A percentile compares a stretch with the other conserved stretches of the same genome.
Conservation (phyloP, 2,888 invertebrate species). For the Ceramica pisi region DNA sequence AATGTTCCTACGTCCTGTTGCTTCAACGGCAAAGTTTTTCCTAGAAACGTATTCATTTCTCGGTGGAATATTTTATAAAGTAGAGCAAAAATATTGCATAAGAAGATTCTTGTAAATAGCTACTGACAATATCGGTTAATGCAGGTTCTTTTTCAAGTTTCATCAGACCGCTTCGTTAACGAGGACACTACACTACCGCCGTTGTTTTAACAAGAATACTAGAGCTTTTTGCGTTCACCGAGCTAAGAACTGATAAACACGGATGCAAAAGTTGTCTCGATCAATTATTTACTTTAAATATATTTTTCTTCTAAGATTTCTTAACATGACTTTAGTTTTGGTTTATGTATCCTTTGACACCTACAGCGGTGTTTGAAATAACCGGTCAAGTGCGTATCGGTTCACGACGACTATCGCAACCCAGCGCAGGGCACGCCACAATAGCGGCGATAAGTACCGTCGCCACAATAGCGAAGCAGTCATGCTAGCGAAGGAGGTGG, state of each 20-base stretch:
- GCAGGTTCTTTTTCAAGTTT: slow-evolving; percentile 48
- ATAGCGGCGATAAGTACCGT: too few relatives aligned
- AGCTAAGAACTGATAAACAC: slow-evolving; percentile 33
- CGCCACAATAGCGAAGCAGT: too few relatives aligned
- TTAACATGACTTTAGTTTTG: background rate
- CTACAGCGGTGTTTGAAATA: background rate
- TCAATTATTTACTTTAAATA: slow-evolving; percentile 13
- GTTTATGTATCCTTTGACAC: background rate
- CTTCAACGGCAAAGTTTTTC: background rate
- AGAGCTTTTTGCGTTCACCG: slow-evolving; percentile 33
- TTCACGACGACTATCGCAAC: too few relatives aligned
- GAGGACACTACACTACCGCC: slow-evolving; percentile 35
- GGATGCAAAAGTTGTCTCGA: slow-evolving; percentile 18
- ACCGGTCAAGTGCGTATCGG: too few relatives aligned
- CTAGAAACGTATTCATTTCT: slow-evolving; percentile 2
- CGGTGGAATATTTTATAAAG: slow-evolving; percentile 19
- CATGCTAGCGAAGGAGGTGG: too few relatives aligned
- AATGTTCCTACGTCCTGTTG: slow-evolving; percentile 3
- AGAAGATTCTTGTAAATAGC: slow-evolving; percentile 24
- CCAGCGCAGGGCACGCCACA: too few relatives aligned
- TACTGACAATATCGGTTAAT: slow-evolving; percentile 52
- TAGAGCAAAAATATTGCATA: slow-evolving; percentile 33
- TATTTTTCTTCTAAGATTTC: background rate
- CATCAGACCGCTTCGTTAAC: slow-evolving; percentile 49
- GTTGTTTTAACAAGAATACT: slow-evolving; percentile 55